Conservation (phyloP, 2,113 vertebrate species). For the Hemichromis elongatus region DNA sequence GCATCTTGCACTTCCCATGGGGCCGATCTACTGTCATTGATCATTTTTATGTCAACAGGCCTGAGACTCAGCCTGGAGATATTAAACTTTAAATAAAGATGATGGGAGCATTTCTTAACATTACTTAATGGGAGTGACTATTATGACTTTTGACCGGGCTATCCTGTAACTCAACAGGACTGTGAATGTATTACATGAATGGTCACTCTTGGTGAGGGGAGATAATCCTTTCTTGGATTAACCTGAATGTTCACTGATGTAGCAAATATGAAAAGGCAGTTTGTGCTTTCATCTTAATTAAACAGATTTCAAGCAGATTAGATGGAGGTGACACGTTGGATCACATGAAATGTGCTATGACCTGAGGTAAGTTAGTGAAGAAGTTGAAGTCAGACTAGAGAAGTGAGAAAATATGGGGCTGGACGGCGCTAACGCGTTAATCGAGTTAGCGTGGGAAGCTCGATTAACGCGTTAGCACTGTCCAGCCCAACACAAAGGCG, state of each 20-base stretch:
- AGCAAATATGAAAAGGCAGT: slow-evolving; percentile 47
- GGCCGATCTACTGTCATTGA: slow-evolving; percentile 68
- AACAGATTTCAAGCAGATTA: slow-evolving; percentile 54
- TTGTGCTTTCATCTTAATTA: slow-evolving; percentile 60
- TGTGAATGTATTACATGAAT: slow-evolving; percentile 14
- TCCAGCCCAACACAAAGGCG: too few relatives aligned
- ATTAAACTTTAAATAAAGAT: slow-evolving; percentile 63
- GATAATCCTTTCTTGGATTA: slow-evolving; percentile 56
- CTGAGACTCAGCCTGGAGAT: slow-evolving; percentile 33
- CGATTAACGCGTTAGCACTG: too few relatives aligned
- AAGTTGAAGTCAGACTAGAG: not conserved
- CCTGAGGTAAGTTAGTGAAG: not conserved
- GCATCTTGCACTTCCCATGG: slow-evolving; percentile 59
- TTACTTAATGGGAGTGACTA: not conserved
- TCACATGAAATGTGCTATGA: not conserved
- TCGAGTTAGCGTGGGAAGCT: too few relatives aligned
- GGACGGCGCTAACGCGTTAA: too few relatives aligned
- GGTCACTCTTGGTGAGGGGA: slow-evolving; percentile 30
- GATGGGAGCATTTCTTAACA: slow-evolving; percentile 28
- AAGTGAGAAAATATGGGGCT: not conserved
- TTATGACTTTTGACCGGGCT: not conserved
- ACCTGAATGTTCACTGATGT: slow-evolving; percentile 52
- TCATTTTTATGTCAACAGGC: slow-evolving; percentile 62
- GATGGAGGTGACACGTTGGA: slow-evolving; percentile 23
- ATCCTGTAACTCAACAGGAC: not conserved